phyloP scores from a whole-genome alignment of 2,888 invertebrate genomes.

The Nephrocerus scutellatus region DNA sequence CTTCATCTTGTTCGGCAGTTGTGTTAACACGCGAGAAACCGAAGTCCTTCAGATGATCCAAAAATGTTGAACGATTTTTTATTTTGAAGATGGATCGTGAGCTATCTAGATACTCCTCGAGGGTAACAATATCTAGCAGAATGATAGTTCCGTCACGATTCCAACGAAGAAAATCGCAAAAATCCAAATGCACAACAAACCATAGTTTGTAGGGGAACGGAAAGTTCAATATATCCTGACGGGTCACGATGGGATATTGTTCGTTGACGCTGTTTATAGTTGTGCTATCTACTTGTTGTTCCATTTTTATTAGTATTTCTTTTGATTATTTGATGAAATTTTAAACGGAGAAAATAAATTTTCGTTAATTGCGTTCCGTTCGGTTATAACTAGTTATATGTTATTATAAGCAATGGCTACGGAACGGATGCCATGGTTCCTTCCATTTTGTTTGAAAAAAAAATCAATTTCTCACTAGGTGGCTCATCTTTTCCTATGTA shows the following conservation, averaged over 20 bases:
- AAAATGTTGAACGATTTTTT: conserved; percentile 28
- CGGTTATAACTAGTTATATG: too few relatives aligned
- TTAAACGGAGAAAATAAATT: too few relatives aligned
- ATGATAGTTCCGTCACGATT: conserved; percentile 30
- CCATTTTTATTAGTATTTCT: too few relatives aligned
- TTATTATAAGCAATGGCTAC: too few relatives aligned
- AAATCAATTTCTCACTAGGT: too few relatives aligned
- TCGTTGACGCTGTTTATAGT: conserved; percentile 26
- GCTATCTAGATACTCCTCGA: conserved; percentile 28
- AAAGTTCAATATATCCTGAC: conserved; percentile 28
- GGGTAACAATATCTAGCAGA: conserved; percentile 22
- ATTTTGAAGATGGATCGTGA: conserved; percentile 28
- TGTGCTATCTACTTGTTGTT: conserved; percentile 43
- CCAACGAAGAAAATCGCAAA: conserved; percentile 29
- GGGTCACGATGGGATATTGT: conserved; percentile 17
- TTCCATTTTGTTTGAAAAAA: too few relatives aligned
- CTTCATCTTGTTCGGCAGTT: conserved; percentile 23
- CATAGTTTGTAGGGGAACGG: conserved; percentile 31
- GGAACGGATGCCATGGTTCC: too few relatives aligned
- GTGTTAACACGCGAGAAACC: conserved; percentile 25
- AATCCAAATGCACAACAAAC: conserved; percentile 26
- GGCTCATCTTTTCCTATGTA: too few relatives aligned
- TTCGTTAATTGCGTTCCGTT: too few relatives aligned
- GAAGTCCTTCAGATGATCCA: conserved; percentile 24
- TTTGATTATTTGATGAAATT: too few relatives aligned